A percentile compares a stretch with the other conserved stretches of the same genome.
Conservation (phyloP, 2,888 invertebrate genomes). For the Mythimna vitellina region DNA sequence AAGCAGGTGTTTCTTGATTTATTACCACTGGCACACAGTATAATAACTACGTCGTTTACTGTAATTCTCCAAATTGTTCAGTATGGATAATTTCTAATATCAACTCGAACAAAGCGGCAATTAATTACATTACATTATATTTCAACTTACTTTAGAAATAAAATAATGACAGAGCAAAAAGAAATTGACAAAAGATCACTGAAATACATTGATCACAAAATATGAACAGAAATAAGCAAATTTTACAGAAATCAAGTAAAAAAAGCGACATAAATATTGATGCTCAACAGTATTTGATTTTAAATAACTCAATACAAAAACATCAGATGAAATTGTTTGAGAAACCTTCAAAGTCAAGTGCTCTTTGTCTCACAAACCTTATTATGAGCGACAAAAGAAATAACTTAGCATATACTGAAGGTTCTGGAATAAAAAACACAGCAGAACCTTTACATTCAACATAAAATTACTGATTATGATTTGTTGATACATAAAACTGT, state of each 20-base stretch:
- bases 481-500: constrained; percentile 36
- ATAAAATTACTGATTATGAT: constrained; percentile 18
- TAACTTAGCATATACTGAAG: constrained; percentile 16
- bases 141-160: not conserved
- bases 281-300: not conserved
- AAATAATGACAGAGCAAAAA: not conserved
- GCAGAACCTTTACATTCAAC: constrained; percentile 5
- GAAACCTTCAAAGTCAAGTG: constrained; percentile 22
- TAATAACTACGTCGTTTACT: not conserved
- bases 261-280: not conserved
- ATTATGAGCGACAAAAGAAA: constrained; percentile 27
- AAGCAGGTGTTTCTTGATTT: constrained; percentile 13
- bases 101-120: not conserved
- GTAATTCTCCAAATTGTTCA: constrained; percentile 7
- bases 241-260: not conserved
- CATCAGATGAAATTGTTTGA: constrained; percentile 4
- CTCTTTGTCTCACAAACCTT: constrained; percentile 17
- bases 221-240: not conserved
- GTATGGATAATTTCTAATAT: not conserved
- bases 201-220: not conserved
- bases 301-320: not conserved
- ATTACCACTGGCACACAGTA: constrained; percentile 2
- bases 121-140: not conserved
- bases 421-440: constrained; percentile 12
- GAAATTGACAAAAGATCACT: not conserved